Evolutionary conservation across 2,888 invertebrate genomes (phyloP), one percentile per base, ranked within the genome.

Genomic region (Malthinus flaveolus): DNA sequence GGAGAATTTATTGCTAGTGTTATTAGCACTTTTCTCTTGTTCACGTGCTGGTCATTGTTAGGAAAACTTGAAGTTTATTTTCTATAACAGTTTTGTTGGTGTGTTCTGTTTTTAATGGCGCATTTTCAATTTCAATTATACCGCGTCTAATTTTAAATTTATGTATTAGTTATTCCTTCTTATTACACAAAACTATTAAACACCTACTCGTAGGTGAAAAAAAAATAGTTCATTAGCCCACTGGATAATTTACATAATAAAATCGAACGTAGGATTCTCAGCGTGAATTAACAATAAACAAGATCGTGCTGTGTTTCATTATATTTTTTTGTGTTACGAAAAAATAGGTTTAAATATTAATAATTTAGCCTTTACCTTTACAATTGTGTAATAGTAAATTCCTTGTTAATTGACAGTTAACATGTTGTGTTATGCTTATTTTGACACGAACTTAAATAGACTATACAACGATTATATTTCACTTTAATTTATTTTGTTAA

Each of bases 11-110:
- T 63, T 57, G 61, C 56, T 46, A 32, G 49, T 56, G 50, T 61
- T 61, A 57, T 63, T 63, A 62, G 58, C 63, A 61, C 63, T 63
- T 63, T 63, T 63, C 58, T 59, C 51, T 61, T 47, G 56, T 59
- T 56, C 54, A 52, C 56, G 49, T 57, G 56, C 56, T 61, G 56
- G 56, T 56, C 52, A 56, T 56, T 61, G 55, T 53, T 48, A 53
- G 54, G 53, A 61, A 61, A 56, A 48, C 49, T 23, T 52, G 36
- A 49, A 59, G 59, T 51, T 51, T 54, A 54, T 59, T 55, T 42
- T 54, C 49, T 58, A 36, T 15, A 45, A 49, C 58, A 53, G 42
- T 52, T 44, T 45, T 59, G 33, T 11, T 49, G 39, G 46, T 12
- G 32, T 39, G 46, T 46, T 56, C 32, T 46, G 37, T 49, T 58